Evolutionary conservation across 2,888 invertebrate species (phyloP), one percentile per base, ranked within the genome.

Genomic region (Tetragonula carbonaria): DNA sequence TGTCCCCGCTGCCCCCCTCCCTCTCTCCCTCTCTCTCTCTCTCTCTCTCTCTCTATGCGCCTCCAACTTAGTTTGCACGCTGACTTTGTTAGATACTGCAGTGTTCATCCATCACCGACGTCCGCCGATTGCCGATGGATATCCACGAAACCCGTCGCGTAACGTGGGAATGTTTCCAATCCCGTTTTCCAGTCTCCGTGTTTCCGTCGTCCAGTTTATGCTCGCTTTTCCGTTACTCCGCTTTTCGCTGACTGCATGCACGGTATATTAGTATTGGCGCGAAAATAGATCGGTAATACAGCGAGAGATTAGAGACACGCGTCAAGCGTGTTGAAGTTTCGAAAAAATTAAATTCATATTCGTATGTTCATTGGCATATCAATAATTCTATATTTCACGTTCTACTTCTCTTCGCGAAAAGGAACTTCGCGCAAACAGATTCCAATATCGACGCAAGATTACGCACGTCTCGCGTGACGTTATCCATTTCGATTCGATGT

Each of bases 81-180:
- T 86, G 89, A 87, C 89, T 89, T 88, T 78, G 82, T 81, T 85
- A 88, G 89, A 89, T 90, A 89, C 86, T 84, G 77, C 78, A 45
- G 38, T n/a, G 75, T 83, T 80, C 84, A 89, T 89, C 85, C 83
- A 84, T 89, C 89, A 89, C 74, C 62, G 28, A 14, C 28, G n/a
- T 45, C 66, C 63, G 51, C 33, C n/a, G 38, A 65, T 72, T 66
- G n/a, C 14, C n/a, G 55, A 59, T 51, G 55, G 21, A 50, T 63
- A 75, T 71, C 68, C 80, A 53, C 51, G n/a, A 53, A 67, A 68
- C 38, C 66, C 53, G 80, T 74, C 74, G 45, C 23, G 66, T 33
- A 50, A 79, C 70, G 74, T 72, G 84, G 74, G 78, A 82, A 82
- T 62, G 13, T 23, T 59, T 50, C 55, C 14, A 65, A 55, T 11